Evolutionary conservation across 2,888 invertebrate genomes (phyloP), one percentile per base, ranked within the genome.

Genomic region (Adela reaumurella): DNA sequence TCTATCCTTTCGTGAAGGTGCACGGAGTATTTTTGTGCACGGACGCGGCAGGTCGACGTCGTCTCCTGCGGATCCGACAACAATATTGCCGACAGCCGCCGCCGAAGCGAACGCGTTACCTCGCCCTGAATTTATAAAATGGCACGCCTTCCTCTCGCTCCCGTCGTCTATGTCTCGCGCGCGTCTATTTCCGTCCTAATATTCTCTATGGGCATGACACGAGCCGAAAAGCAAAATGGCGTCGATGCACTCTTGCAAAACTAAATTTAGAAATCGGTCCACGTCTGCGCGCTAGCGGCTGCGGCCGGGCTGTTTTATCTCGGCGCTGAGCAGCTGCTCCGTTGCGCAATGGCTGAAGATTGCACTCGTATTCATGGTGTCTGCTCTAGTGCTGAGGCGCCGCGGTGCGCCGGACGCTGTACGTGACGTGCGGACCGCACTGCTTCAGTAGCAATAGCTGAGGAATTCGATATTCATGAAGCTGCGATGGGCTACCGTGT

Each of bases 231-330:
- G 11, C 35, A 35, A 42, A 19, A 49, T 46, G 49, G 46, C 49
- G 43, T 43, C 57, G 57, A 56, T 63, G 74, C 74, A 73, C 64
- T 68, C 67, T 71, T 74, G 74, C 74, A 74, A 66, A 73, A 69
- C 73, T 74, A 74, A 65, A 64, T 65, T 63, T 68, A 67, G 35
- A 35, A 35, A 35, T 35, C 35, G 35, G 35, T 35, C 35, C 35
- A 35, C 35, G 35, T 35, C 35, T 35, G 46, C 42, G 48, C 47
- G 24, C 42, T 49, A 46, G 52, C 50, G 42, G 24, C 24, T 14
- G 52, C 50, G 42, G 24, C 24, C 35, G 66, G 67, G 62, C 70
- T 67, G 70, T 68, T 74, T 70, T 68, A 71, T 73, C 66, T 61
- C 65, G 60, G 19, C 8, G n/a, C n/a, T 8, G 49, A 45, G 48